Base-by-base conservation (phyloP, 2,888 invertebrate species). In the Carpatolechia fugitivella region DNA sequence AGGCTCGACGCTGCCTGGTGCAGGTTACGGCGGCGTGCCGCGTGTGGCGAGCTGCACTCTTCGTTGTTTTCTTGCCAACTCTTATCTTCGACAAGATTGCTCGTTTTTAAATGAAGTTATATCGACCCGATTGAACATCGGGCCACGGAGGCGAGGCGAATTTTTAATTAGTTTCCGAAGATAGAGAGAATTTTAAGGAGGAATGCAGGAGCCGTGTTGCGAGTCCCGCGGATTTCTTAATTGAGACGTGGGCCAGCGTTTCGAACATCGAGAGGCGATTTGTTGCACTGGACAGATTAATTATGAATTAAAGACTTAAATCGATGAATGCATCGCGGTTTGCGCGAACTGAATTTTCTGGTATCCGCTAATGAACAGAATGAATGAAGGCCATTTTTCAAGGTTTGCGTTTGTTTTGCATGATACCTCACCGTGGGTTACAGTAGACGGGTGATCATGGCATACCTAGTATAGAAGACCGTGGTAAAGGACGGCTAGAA, bases 121-220 rank as follows among this genome's bases (percentile, higher is more conserved):
- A 90, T 85, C 83, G 83, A 76, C 80, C 72, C 85, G 88, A 85
- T 87, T 87, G 85, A 85, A 85, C 86, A 85, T 74, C 79, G 76
- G 76, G 74, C 81, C 73, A 80, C 72, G 80, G 74, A 82, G 86
- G 82, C 83, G 85, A 82, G 73, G 85, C 88, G 88, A 88, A 89
- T 89, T 89, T 89, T 89, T 90, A 90, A 90, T 89, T 90, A 90
- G 89, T 89, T 88, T 87, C 87, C 89, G 81, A 89, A 87, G 86
- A 86, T 88, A 86, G 84, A 81, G 84, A 81, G 85, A 82, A 86
- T 85, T 88, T 84, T 80, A 80, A 82, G 80, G 76, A 80, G 87
- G 87, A 84, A 88, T 87, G 85, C 85, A 69, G 78, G 82, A 79
- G 80, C 75, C 77, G 75, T 85, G 87, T 85, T 75, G 67, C 69